A percentile compares a stretch with the other conserved stretches of the same genome.
Conservation (phyloP, 2,797 vertebrate genomes). For the Hylomyscus alleni region DNA sequence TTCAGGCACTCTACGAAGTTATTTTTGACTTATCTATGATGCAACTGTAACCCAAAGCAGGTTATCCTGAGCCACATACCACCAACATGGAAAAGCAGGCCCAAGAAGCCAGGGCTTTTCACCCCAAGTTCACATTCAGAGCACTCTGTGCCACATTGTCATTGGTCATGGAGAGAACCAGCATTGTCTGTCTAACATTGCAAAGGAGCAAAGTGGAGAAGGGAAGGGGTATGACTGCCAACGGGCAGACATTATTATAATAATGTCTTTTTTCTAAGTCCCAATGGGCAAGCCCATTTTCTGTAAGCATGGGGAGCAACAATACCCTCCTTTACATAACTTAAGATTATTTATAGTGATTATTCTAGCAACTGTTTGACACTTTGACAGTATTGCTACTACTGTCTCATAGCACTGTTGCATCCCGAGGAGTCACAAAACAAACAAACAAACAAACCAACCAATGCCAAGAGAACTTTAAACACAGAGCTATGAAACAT, state of each 20-base stretch:
- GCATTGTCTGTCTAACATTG: not conserved
- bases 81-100: not conserved
- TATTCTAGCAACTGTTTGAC: not conserved
- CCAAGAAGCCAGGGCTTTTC: not conserved
- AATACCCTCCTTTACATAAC: not conserved
- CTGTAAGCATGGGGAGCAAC: not conserved
- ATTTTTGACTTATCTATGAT: not conserved
- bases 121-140: not conserved
- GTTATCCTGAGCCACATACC: not conserved
- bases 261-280: constrained; percentile 28
- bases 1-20: not conserved
- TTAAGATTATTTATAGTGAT: constrained; percentile 14
- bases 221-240: not conserved
- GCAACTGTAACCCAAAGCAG: constrained; percentile 36
- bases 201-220: constrained; percentile 9
- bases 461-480: not conserved
- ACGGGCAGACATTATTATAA: not conserved
- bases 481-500: constrained; percentile 46
- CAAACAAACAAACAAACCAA: too few relatives aligned
- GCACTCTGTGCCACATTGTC: not conserved
- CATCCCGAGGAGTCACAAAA: constrained; percentile 13
- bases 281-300: not conserved
- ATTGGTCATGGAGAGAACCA: not conserved
- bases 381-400: not conserved
- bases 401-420: not conserved